These are phyloP conservation scores for Acrobasis suavella DNA, from an alignment of 2,888 invertebrate genomes.

Conservation along the genomic window DNA sequence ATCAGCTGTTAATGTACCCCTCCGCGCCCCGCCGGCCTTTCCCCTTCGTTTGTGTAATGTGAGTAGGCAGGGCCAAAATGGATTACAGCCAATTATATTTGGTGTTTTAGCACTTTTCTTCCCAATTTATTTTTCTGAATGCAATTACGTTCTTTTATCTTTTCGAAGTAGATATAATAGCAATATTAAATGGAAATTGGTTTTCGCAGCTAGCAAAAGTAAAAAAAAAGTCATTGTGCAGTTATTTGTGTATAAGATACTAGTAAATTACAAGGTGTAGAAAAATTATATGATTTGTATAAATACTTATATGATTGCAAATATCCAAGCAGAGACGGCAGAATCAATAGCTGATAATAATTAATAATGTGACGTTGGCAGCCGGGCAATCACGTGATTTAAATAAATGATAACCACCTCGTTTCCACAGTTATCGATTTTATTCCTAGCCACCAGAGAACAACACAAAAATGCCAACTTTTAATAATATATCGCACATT, in stretches of 20 bases:
- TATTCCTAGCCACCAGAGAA: conserved; percentile 53
- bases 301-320: background rate
- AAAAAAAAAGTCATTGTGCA: too few relatives aligned
- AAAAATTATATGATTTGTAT: too few relatives aligned
- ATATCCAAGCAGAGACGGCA: background rate
- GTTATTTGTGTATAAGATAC: too few relatives aligned
- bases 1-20: conserved; percentile 79
- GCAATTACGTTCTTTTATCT: too few relatives aligned
- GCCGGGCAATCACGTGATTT: conserved; percentile 25
- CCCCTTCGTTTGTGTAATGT: conserved; percentile 82
- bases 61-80: conserved; percentile 67
- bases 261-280: too few relatives aligned
- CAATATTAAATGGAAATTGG: too few relatives aligned
- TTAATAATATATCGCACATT: conserved; percentile 82
- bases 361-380: conserved; percentile 17
- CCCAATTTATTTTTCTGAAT: background rate
- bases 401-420: conserved; percentile 44
- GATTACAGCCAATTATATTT: conserved; percentile 35
- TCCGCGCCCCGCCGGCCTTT: conserved; percentile 69
- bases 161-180: too few relatives aligned
- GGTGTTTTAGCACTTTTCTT: background rate
- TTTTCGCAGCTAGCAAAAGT: too few relatives aligned
- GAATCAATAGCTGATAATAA: conserved; percentile 17
- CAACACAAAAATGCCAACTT: conserved; percentile 78
- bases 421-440: conserved; percentile 55